phyloP scores from a whole-genome alignment of 2,888 invertebrate species.

The Gerris lacustris region DNA sequence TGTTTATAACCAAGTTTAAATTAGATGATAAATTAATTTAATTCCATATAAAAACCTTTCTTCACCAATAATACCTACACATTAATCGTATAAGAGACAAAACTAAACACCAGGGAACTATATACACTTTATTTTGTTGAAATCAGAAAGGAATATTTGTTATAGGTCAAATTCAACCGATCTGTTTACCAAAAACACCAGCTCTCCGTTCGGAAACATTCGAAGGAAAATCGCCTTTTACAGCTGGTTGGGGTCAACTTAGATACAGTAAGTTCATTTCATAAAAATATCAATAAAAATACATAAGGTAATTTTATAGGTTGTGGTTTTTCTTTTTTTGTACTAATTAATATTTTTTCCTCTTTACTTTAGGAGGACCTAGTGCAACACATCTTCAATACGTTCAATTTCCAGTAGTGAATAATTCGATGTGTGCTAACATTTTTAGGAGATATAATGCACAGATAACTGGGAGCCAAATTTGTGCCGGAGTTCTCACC shows the following conservation, averaged over 20 bases:
- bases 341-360: too few relatives aligned
- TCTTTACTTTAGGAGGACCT: conserved; percentile 48
- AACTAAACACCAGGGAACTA: too few relatives aligned
- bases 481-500: conserved; percentile 54
- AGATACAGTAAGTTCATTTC: conserved; percentile 49
- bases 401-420: conserved; percentile 56
- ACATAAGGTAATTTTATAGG: too few relatives aligned
- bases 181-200: conserved; percentile 56
- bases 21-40: too few relatives aligned
- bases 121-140: too few relatives aligned
- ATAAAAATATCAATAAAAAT: conserved; percentile 10
- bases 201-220: conserved; percentile 44
- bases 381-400: conserved; percentile 52
- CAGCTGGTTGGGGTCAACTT: conserved; percentile 74
- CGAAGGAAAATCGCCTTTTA: conserved; percentile 49
- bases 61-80: too few relatives aligned
- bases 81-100: too few relatives aligned
- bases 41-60: too few relatives aligned
- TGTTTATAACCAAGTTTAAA: too few relatives aligned
- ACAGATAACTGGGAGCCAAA: conserved; percentile 47
- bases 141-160: conserved; percentile 24
- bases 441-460: conserved; percentile 36
- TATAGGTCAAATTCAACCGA: conserved; percentile 54
- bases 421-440: conserved; percentile 37
- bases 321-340: too few relatives aligned